These are phyloP conservation scores for Xylota segnis DNA, from an alignment of 2,888 invertebrate species.

Conservation along the genomic window DNA sequence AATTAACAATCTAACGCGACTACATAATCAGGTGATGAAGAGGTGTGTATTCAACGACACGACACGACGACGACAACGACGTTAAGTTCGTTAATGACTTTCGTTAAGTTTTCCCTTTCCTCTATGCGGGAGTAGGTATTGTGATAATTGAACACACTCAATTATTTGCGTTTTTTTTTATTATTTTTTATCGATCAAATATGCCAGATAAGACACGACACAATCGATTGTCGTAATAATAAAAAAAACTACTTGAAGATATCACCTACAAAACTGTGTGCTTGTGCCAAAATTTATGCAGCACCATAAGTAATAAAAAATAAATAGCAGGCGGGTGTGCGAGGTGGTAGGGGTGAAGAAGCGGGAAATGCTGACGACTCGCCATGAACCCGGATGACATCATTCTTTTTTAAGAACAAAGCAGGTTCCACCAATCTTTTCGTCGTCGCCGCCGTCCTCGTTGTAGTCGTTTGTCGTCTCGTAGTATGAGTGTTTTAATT, in stretches of 20 bases:
- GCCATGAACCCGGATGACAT: constrained; percentile 76
- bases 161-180: neutral
- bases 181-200: constrained; percentile 34
- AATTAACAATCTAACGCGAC: constrained; percentile 28
- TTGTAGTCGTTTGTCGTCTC: neutral
- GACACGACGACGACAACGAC: constrained; percentile 14
- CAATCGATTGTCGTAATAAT: constrained; percentile 46
- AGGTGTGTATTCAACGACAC: constrained; percentile 20
- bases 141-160: constrained; percentile 16
- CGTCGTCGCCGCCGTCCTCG: constrained; percentile 19
- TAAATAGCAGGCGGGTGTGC: constrained; percentile 35
- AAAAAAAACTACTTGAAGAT: constrained; percentile 25
- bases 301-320: constrained; percentile 58
- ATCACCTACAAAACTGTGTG: constrained; percentile 52
- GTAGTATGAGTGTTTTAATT: constrained; percentile 40
- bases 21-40: constrained; percentile 63
- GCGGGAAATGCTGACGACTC: constrained; percentile 66
- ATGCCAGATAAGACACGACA: constrained; percentile 32
- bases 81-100: constrained; percentile 16
- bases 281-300: constrained; percentile 65
- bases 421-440: constrained; percentile 71
- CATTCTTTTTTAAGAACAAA: constrained; percentile 75
- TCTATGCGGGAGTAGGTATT: neutral
- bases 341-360: constrained; percentile 21
- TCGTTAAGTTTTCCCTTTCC: constrained; percentile 18